Base-by-base conservation (phyloP, 2,888 invertebrate species). In the Drosophila demipolita region DNA sequence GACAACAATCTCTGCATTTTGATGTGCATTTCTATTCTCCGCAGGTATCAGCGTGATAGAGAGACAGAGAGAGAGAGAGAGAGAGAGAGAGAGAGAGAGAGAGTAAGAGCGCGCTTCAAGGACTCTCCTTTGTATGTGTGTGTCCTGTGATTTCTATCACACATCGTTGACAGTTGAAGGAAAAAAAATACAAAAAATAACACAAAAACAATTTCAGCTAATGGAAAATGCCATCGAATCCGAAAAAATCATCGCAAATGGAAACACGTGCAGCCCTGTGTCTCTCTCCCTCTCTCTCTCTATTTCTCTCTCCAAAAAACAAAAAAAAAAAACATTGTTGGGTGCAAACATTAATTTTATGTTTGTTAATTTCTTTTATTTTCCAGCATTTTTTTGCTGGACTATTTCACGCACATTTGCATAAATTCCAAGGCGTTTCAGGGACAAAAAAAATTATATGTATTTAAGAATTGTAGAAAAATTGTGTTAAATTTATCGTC, bases 311-410 rank as follows among this genome's bases (percentile, higher is more conserved):
- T 53, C 48, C 38, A 32, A 54, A 77, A 73, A 73, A 82, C 23
- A 5, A 15, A 17, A 23, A 49, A 17, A 29, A 50, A n/a, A 32
- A 29, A 12, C n/a, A n/a, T 77, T 89, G 89, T 90, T 89, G 90
- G 89, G 90, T 90, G 90, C 88, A 88, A 90, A 90, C 90, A 89
- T 90, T 90, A 90, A 89, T 90, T 90, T 90, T 90, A 90, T 90
- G 90, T 90, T 84, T 88, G 90, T 90, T 90, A 90, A 90, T 90
- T 90, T 90, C 89, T 87, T 90, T 89, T 90, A 82, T 87, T 90
- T 85, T 85, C 36, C 32, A 65, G 49, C 81, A 54, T 80, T 83
- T 71, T 54, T 23, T 32, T 3, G 26, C 68, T 59, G 66, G 80
- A 86, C 89, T 81, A 87, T 90, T 90, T 90, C 89, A 90, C 82